phyloP scores from a whole-genome alignment of 2,113 vertebrate species.

The Dipodomys ordii region DNA sequence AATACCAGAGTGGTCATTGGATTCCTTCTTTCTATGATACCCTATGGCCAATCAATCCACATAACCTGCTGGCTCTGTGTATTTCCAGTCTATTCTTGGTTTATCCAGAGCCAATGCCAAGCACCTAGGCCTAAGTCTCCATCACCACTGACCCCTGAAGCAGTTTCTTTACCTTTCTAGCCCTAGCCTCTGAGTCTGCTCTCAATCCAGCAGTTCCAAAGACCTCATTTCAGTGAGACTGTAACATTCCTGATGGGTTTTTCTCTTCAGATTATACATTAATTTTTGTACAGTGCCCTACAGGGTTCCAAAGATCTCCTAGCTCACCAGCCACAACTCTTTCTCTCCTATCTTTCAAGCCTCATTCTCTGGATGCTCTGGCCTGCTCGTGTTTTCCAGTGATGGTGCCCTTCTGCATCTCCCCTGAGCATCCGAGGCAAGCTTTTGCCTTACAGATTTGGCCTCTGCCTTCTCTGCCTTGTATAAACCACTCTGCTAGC shows the following conservation, averaged over 20 bases:
- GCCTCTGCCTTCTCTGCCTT: not conserved
- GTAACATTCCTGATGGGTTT: not conserved
- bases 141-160: not conserved
- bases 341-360: no score
- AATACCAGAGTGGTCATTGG: fast-evolving
- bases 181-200: fast-evolving
- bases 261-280: not conserved
- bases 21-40: fast-evolving
- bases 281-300: not conserved
- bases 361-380: not conserved
- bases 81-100: fast-evolving
- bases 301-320: no score
- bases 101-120: fast-evolving
- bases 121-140: not conserved
- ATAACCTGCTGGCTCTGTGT: no score
- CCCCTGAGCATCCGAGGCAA: fast-evolving
- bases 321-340: not conserved
- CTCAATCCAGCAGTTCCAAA: not conserved
- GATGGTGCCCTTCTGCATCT: not conserved
- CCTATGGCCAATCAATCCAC: fast-evolving
- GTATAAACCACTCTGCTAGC: fast-evolving
- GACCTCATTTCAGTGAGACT: not conserved
- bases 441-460: not conserved
- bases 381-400: not conserved
- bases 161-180: fast-evolving